Percentiles rank a stretch among this genome's conserved stretches.
phyloP scores from a whole-genome alignment of 2,113 vertebrate species.

The Bos javanicus region DNA sequence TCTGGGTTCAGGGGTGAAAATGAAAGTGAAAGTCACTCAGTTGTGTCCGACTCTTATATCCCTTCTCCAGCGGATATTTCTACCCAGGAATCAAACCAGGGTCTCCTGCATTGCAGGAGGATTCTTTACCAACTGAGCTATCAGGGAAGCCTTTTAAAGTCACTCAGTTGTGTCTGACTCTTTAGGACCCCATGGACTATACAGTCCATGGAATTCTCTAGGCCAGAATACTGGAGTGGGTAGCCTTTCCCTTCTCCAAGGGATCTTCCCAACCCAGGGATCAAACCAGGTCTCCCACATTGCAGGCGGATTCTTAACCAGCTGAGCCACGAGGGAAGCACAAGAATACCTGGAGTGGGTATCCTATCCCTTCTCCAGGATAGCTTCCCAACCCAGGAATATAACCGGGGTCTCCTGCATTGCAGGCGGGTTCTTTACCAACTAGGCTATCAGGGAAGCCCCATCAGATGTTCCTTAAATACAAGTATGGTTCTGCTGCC shows the following conservation, averaged over 20 bases:
- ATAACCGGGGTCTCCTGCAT: too few relatives aligned
- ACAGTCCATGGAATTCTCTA: not conserved
- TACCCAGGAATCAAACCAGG: too few relatives aligned
- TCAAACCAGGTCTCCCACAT: too few relatives aligned
- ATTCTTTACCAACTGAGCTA: too few relatives aligned
- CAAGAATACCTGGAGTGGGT: not conserved
- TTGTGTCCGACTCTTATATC: not conserved
- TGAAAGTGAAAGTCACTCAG: not conserved
- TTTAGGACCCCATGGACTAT: not conserved
- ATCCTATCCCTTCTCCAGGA: too few relatives aligned
- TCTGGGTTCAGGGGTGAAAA: not conserved
- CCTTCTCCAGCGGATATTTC: accelerated
- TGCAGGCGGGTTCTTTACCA: not conserved
- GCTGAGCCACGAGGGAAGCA: too few relatives aligned
- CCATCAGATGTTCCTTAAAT: not conserved
- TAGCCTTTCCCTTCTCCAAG: not conserved
- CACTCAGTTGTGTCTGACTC: not conserved
- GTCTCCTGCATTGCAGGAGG: too few relatives aligned
- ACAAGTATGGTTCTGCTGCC: not conserved
- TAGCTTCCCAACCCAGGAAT: too few relatives aligned
- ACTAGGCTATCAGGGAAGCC: not conserved
- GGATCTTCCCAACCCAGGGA: too few relatives aligned
- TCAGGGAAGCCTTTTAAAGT: too few relatives aligned
- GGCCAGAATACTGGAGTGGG: not conserved
- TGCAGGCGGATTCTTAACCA: too few relatives aligned